phyloP scores from a whole-genome alignment of 1,140 invertebrate genomes.

The Neodiprion lecontei region DNA sequence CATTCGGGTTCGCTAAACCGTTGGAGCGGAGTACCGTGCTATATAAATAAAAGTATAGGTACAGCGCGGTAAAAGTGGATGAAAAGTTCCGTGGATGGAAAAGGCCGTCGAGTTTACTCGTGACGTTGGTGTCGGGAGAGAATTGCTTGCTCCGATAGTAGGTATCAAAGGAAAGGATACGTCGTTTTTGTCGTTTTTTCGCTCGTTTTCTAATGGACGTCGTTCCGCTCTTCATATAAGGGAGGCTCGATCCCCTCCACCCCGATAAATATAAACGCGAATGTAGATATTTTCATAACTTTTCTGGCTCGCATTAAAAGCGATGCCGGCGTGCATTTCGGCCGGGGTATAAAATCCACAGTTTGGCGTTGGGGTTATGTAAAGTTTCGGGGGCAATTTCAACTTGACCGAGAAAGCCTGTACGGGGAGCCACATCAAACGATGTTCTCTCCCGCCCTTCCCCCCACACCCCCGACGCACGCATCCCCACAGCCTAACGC shows the following conservation, averaged over 20 bases:
- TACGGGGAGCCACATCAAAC: constrained; percentile 35
- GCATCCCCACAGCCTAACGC: too few species aligned
- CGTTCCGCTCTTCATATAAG: constrained; percentile 31
- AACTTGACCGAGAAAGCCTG: constrained; percentile 22
- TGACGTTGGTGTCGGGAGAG: too few species aligned
- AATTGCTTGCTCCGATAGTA: too few species aligned
- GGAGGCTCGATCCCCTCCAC: constrained; percentile 11
- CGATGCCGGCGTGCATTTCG: constrained; percentile 20
- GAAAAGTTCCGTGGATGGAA: too few species aligned
- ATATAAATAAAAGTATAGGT: too few species aligned
- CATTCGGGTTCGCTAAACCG: too few species aligned
- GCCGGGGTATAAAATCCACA: constrained; percentile 23
- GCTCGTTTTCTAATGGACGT: neutral
- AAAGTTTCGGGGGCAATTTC: constrained; percentile 38
- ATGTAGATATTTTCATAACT: constrained; percentile 42
- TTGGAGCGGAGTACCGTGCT: too few species aligned
- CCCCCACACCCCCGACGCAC: neutral
- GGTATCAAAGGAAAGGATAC: constrained; percentile 41
- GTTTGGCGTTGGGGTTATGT: constrained; percentile 13
- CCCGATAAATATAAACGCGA: constrained; percentile 46
- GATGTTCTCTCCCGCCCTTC: neutral
- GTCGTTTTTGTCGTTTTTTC: too few species aligned
- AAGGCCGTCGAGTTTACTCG: too few species aligned
- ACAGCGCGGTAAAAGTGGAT: too few species aligned
- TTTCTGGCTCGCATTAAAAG: constrained; percentile 39